Base-by-base conservation (phyloP, 2,888 invertebrate species). In the Cataglyphis cursor region DNA sequence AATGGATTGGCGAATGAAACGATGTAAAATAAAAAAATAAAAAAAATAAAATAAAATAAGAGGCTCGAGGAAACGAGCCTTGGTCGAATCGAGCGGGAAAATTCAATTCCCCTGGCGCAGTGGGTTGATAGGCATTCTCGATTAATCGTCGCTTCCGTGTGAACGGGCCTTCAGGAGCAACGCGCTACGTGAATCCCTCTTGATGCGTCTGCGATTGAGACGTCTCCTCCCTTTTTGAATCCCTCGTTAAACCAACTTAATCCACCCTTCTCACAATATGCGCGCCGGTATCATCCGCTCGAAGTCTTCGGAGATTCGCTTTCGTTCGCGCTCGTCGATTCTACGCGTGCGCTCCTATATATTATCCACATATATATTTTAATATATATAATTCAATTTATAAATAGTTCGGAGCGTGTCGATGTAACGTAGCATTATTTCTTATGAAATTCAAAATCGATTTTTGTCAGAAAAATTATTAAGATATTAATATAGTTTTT, bases 191-290 rank as follows among this genome's bases (percentile, higher is more conserved):
- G 81, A 84, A 91, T 89, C 85, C 84, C 85, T 76, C 87, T 89
- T 89, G 91, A 90, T 87, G 88, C 86, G 88, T 88, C 87, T 84
- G 87, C 91, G 91, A 92, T 92, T 91, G 91, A 88, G 90, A 90
- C 86, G 89, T 89, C 89, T 75, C 83, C 84, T 51, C 82, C 87
- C 83, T 81, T 73, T 54, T 62, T 31, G 81, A 80, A 85, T 87
- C 85, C 82, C 76, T 75, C 90, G 89, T 86, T 89, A 89, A 89
- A 90, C 84, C 88, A 72, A 83, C 82, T 86, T 90, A 88, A 90
- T 90, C 86, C 84, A 90, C 86, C 89, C 89, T 82, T 65, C 76
- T 51, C 59, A 62, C 4, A 31, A 28, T 66, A 68, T 28, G 24
- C 38, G 73, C 44, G 54, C 28, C 51, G 31, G 38, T 64, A 31